These are phyloP conservation scores for Vulpes vulpes DNA, from an alignment of 2,113 vertebrate species.

Conservation along the genomic window DNA sequence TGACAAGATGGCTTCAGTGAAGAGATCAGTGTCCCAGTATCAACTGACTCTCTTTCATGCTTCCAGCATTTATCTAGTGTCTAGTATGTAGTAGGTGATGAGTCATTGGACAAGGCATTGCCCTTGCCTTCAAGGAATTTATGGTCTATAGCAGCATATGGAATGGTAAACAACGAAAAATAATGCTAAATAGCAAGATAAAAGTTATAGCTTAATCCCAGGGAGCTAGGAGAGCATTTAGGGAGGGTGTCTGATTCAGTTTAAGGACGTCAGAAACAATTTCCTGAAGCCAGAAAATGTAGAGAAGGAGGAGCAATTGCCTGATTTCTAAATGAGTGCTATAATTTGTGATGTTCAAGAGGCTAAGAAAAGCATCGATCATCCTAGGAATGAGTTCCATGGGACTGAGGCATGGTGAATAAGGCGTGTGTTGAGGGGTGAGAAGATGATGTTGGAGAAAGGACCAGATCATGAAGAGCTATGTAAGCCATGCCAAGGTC, in stretches of 20 bases:
- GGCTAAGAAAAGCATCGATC: not conserved
- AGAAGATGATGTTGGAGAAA: not conserved
- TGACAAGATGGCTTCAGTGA: not conserved
- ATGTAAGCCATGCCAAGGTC: not conserved
- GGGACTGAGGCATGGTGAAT: not conserved
- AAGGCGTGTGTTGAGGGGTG: not conserved
- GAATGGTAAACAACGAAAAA: not conserved
- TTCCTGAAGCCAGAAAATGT: not conserved
- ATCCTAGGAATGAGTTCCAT: not conserved
- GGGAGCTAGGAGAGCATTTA: not conserved
- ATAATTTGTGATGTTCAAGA: not conserved
- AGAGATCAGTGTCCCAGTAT: not conserved
- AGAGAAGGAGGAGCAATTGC: not conserved
- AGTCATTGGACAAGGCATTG: not conserved
- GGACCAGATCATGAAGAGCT: not conserved
- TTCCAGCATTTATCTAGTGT: not conserved
- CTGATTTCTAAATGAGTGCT: not conserved
- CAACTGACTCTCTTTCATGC: not conserved
- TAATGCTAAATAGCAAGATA: not conserved
- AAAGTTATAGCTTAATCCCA: not conserved
- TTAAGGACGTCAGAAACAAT: not conserved
- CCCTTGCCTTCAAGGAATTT: not conserved
- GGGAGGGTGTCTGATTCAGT: not conserved
- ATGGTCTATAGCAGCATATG: not conserved
- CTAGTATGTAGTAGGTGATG: not conserved